Conservation (phyloP, 2,888 invertebrate genomes). For the Nomada flava region DNA sequence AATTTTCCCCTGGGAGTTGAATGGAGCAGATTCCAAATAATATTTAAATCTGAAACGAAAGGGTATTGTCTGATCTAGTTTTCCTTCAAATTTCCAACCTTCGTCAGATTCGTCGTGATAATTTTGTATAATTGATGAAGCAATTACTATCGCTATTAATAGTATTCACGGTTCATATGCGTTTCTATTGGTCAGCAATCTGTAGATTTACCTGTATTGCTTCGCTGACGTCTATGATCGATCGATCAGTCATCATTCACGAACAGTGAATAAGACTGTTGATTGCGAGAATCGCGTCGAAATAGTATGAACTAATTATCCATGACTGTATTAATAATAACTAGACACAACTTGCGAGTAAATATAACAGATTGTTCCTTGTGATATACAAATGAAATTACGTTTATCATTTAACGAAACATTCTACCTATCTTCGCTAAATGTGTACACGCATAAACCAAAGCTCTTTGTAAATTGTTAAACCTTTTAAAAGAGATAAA, state of each 20-base stretch:
- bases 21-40: no score
- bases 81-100: no score
- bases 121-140: no score
- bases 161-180: not conserved
- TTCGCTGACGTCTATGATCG: not conserved
- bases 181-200: not conserved
- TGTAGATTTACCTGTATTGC: not conserved
- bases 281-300: slow-evolving; percentile 13
- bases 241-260: slow-evolving; percentile 19
- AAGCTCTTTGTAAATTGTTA: no score
- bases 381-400: not conserved
- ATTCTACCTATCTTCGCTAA: no score
- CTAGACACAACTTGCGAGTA: not conserved
- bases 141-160: not conserved
- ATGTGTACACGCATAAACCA: no score
- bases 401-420: no score
- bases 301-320: not conserved
- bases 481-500: no score
- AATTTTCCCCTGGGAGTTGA: no score
- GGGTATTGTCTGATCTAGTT: no score
- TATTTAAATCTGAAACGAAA: no score
- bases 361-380: not conserved
- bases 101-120: no score
- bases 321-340: not conserved
- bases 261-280: slow-evolving; percentile 24